Evolutionary conservation across 2,888 invertebrate species (phyloP).

Genomic region (Drosophila nr. fundita): DNA sequence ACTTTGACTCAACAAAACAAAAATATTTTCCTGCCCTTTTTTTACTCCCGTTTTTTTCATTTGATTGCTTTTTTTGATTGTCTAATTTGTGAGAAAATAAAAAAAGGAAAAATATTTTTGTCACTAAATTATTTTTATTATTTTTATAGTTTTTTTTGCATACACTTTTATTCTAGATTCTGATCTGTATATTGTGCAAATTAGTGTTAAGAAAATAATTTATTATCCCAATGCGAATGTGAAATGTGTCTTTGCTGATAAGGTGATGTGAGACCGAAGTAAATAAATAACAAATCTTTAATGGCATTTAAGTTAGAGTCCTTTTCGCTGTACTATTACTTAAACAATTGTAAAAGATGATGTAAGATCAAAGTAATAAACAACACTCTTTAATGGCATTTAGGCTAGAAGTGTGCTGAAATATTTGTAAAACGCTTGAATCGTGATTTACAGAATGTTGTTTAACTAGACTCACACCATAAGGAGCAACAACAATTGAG

Average conservation of each 20-base stretch:
- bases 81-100: background rate
- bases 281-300: constrained; percentile 22
- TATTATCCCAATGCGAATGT: constrained; percentile 45
- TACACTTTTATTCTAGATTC: constrained; percentile 54
- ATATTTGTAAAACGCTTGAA: constrained; percentile 15
- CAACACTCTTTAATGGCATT: constrained; percentile 29
- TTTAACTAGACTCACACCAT: constrained; percentile 23
- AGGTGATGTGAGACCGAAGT: constrained; percentile 4
- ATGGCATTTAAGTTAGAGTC: constrained; percentile 16
- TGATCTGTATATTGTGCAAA: constrained; percentile 67
- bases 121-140: constrained; percentile 32
- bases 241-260: constrained; percentile 53
- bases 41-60: background rate
- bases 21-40: background rate
- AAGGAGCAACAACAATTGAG: constrained; percentile 65
- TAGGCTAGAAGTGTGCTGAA: constrained; percentile 10
- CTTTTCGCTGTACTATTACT: background rate
- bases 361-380: constrained; percentile 15
- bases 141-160: constrained; percentile 17
- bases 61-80: background rate
- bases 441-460: constrained; percentile 12
- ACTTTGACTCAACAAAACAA: background rate
- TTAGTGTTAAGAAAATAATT: constrained; percentile 50
- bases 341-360: constrained; percentile 13
- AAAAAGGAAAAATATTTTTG: background rate